Percentiles rank a stretch among this genome's conserved stretches.
Conservation (phyloP, 2,888 invertebrate species). For the Temnothorax rugatulus region DNA sequence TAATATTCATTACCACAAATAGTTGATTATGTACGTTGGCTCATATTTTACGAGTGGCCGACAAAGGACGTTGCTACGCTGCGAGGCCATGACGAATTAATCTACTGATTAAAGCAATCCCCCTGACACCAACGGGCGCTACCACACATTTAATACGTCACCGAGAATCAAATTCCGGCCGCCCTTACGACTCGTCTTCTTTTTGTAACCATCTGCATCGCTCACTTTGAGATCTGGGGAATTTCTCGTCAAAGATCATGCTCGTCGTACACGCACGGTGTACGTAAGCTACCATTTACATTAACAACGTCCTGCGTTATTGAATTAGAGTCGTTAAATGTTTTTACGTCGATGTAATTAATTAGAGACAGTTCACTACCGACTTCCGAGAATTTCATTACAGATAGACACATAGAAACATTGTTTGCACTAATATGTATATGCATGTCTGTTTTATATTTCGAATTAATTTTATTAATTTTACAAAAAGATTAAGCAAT, state of each 20-base stretch:
- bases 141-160: constrained; percentile 85
- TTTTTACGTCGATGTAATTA: constrained; percentile 26
- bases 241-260: constrained; percentile 52
- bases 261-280: constrained; percentile 23
- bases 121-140: constrained; percentile 83
- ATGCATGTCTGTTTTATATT: neutral
- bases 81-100: constrained; percentile 85
- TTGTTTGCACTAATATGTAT: neutral
- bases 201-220: constrained; percentile 76
- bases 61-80: constrained; percentile 84
- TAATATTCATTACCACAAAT: constrained; percentile 86
- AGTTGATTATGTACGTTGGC: constrained; percentile 85
- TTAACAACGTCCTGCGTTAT: constrained; percentile 24
- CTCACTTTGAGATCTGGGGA: constrained; percentile 68
- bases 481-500: neutral
- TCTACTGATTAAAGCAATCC: constrained; percentile 86
- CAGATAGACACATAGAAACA: neutral
- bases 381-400: neutral
- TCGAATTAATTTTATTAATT: neutral
- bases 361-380: neutral
- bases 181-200: constrained; percentile 74
- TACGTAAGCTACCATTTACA: neutral
- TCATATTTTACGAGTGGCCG: constrained; percentile 83
- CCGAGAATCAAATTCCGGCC: constrained; percentile 82
- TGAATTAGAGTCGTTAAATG: constrained; percentile 27